These are phyloP conservation scores for Hippasteria phrygiana DNA, from an alignment of 53 echinoderm and acorn worm species.

Conservation along the genomic window DNA sequence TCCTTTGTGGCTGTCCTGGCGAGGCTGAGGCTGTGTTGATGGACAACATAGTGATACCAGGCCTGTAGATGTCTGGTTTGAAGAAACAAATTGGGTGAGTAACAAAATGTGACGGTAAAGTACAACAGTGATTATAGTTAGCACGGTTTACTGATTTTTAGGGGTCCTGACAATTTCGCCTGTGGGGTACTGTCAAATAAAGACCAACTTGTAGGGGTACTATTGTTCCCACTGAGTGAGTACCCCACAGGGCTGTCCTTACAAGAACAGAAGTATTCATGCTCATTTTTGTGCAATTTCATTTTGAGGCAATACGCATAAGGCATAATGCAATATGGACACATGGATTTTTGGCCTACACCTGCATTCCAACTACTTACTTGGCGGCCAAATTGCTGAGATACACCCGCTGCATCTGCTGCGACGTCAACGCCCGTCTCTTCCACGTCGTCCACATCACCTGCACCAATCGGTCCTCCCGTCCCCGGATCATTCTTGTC, in stretches of 20 bases:
- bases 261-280: no score
- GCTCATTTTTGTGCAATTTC: no score
- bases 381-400: constrained; percentile 3
- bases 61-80: constrained; percentile 13
- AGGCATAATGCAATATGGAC: neutral
- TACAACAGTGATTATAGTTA: neutral
- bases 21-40: constrained; percentile 14
- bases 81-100: neutral
- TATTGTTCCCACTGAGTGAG: no score
- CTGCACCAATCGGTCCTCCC: neutral
- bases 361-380: neutral
- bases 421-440: neutral
- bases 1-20: neutral
- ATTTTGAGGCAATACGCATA: no score
- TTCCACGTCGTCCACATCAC: constrained; percentile 20
- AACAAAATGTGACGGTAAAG: neutral
- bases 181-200: no score
- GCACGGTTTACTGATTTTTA: no score
- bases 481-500: neutral
- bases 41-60: neutral
- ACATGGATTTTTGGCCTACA: neutral
- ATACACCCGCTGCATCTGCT: constrained; percentile 22
- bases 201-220: no score
- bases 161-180: no score
- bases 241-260: no score